These are phyloP conservation scores for Stenodema calcarata DNA, from an alignment of 2,888 invertebrate species.

Conservation along the genomic window DNA sequence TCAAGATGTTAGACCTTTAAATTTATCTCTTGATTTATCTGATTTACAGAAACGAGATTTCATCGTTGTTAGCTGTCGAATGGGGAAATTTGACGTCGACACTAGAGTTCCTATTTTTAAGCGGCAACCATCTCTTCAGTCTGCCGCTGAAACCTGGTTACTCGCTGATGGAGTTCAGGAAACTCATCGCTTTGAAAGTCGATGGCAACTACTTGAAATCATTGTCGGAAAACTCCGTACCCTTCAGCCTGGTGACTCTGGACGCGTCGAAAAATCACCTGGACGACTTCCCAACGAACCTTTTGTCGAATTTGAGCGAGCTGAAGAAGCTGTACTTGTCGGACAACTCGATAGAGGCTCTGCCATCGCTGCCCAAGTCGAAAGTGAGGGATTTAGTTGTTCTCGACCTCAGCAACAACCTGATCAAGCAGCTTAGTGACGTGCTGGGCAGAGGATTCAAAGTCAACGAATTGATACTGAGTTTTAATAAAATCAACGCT, in stretches of 20 bases:
- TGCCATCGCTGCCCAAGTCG: slow-evolving; percentile 66
- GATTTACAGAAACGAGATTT: slow-evolving; percentile 54
- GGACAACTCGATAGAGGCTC: slow-evolving; percentile 68
- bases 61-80: slow-evolving; percentile 66
- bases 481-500: slow-evolving; percentile 61
- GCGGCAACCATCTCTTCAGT: slow-evolving; percentile 77
- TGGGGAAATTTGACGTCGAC: slow-evolving; percentile 82
- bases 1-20: no score
- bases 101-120: slow-evolving; percentile 77
- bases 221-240: slow-evolving; percentile 68
- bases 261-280: slow-evolving; percentile 78
- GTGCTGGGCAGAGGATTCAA: slow-evolving; percentile 61
- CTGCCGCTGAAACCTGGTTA: slow-evolving; percentile 65
- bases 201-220: slow-evolving; percentile 67
- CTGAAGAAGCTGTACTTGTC: slow-evolving; percentile 75
- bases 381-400: slow-evolving; percentile 75
- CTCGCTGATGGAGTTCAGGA: slow-evolving; percentile 60
- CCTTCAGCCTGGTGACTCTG: slow-evolving; percentile 70
- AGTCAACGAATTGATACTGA: slow-evolving; percentile 62
- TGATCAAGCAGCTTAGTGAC: slow-evolving; percentile 64
- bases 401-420: slow-evolving; percentile 83
- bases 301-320: slow-evolving; percentile 68
- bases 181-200: slow-evolving; percentile 72
- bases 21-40: not conserved
- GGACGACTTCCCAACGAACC: slow-evolving; percentile 71